Base-by-base conservation (phyloP, 2,888 invertebrate genomes). In the Cantharis lateralis region DNA sequence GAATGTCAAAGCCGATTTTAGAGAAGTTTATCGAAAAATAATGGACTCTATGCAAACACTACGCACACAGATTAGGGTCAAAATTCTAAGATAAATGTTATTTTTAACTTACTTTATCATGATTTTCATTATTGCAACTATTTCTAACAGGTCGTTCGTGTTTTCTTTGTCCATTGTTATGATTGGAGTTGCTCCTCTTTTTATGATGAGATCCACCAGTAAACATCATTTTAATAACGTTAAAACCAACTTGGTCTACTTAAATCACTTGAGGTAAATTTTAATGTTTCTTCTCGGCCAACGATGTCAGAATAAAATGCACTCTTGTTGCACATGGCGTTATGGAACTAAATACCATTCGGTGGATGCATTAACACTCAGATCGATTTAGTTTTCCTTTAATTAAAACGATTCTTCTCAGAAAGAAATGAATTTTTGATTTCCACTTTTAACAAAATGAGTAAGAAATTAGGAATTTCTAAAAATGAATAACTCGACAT, bases 141-240 rank as follows among this genome's bases (percentile, higher is more conserved):
- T 80, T 79, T 75, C 85, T 83, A 15, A 79, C 81, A 63, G 82
- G 80, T 77, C 85, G 82, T 75, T 85, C 83, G 79, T 83, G 82
- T 80, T 83, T 83, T 84, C 85, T 82, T 82, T 87, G 85, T 78
- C 88, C 85, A 82, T 86, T 86, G 68, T 80, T 83, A 77, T 87
- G 86, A 79, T 86, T 86, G 15, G 87, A 86, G 68, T 86, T 87
- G 80, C 88, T 89, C 80, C 89, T 86, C 83, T 91, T 91, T 85
- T 91, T 92, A 82, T 91, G 90, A 86, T 91, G 91, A 79, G 91
- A 91, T 84, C 91, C 91, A 83, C 93, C 93, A 83, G 93, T 93
- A 88, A 93, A 93, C 92, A 93, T 93, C 93, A 93, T 93, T 84
- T 90, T 91, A 48, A 48, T n/a, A n/a, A n/a, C 9, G 7, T 48